Conservation (phyloP, 2,113 vertebrate genomes). For the Cromileptes altivelis region DNA sequence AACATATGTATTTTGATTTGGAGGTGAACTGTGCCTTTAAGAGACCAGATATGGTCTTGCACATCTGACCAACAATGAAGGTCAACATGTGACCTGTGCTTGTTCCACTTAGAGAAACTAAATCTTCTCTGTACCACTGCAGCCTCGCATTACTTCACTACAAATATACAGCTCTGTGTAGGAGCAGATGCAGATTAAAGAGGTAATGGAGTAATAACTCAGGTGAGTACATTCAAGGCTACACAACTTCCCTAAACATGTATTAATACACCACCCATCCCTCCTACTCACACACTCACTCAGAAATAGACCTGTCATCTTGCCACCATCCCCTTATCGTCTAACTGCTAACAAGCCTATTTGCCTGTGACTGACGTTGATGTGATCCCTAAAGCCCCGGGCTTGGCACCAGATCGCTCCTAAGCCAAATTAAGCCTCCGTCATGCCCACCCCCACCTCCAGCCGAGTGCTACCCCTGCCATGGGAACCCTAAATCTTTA, state of each 20-base stretch:
- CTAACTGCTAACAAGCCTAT: constrained; percentile 82
- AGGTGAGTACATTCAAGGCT: constrained; percentile 47
- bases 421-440: constrained; percentile 85
- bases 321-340: constrained; percentile 77
- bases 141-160: background rate
- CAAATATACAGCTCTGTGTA: background rate
- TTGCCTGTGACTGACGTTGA: constrained; percentile 83
- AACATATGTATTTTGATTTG: no score
- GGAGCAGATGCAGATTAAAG: background rate
- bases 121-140: background rate
- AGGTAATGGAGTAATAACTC: constrained; percentile 31
- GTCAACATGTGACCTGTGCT: background rate
- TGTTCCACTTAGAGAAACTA: background rate
- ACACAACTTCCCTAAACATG: constrained; percentile 47
- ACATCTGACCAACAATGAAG: background rate
- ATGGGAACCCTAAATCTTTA: constrained; percentile 88
- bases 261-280: constrained; percentile 36
- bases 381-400: constrained; percentile 80
- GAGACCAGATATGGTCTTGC: constrained; percentile 8
- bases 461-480: constrained; percentile 72
- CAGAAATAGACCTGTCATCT: constrained; percentile 78
- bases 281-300: constrained; percentile 63
- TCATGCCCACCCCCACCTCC: constrained; percentile 81
- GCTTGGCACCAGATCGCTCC: constrained; percentile 81
- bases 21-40: background rate